Percentiles rank a stretch among this genome's conserved stretches.
Evolutionary conservation across 2,797 vertebrate species (phyloP).

Genomic region (Eospalax fontanierii): DNA sequence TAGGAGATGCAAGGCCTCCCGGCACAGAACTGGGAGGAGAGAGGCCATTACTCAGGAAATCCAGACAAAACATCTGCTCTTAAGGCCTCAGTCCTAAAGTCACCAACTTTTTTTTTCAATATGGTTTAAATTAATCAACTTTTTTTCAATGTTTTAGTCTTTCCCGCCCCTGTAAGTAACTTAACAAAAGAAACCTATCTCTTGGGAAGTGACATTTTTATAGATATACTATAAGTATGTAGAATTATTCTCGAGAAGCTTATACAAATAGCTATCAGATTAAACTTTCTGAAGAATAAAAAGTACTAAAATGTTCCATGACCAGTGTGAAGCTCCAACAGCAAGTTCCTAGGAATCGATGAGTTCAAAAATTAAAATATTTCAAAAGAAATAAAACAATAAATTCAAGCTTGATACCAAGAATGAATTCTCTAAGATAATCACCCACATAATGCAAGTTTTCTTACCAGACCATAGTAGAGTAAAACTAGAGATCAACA

Average conservation of each 20-base stretch:
- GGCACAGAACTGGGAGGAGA: neutral
- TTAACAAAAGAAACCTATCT: conserved; percentile 56
- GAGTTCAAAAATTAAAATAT: neutral
- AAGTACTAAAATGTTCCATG: neutral
- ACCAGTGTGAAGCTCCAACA: neutral
- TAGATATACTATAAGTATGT: neutral
- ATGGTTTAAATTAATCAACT: conserved; percentile 61
- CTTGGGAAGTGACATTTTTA: neutral
- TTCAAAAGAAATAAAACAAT: neutral
- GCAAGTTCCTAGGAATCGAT: neutral
- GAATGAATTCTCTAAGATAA: conserved; percentile 25
- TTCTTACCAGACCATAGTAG: neutral
- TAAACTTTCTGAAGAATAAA: conserved; percentile 51
- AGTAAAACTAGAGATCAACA: neutral
- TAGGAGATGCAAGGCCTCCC: neutral
- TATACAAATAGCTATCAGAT: conserved; percentile 21
- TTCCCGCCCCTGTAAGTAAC: conserved; percentile 6
- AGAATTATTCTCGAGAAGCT: neutral
- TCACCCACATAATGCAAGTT: neutral
- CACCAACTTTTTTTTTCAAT: conserved; percentile 5
- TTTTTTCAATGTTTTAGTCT: neutral
- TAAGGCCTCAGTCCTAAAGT: conserved; percentile 20
- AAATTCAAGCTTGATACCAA: neutral
- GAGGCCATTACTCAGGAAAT: conserved; percentile 32
- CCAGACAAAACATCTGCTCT: conserved; percentile 53